A percentile compares a stretch with the other conserved stretches of the same genome.
Evolutionary conservation across 1,140 invertebrate genomes (phyloP).

Genomic region (Chironomus tepperi): DNA sequence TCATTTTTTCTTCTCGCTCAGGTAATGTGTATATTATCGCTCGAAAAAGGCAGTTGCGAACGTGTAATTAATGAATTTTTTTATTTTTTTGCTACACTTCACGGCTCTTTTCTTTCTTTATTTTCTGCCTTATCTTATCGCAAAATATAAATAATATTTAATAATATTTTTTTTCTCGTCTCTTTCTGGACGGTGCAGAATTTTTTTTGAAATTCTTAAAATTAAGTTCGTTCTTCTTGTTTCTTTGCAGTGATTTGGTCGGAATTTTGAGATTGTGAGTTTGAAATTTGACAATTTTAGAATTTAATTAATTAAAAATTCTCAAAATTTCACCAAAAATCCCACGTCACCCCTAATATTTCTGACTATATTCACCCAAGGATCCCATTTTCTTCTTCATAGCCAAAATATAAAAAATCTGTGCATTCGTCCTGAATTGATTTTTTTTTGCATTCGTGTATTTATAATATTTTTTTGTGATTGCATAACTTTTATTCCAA

Average conservation of each 20-base stretch:
- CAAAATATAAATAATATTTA: background rate
- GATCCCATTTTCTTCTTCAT: too few relatives aligned
- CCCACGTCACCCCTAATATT: too few relatives aligned
- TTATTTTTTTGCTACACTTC: background rate
- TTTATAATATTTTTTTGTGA: background rate
- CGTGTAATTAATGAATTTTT: conserved; percentile 14
- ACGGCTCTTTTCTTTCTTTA: background rate
- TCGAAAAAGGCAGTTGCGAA: background rate
- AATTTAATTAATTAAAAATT: too few relatives aligned
- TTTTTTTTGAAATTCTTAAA: background rate
- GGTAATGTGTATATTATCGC: background rate
- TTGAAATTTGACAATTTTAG: too few relatives aligned
- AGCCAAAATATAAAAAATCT: too few relatives aligned
- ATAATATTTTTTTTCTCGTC: background rate
- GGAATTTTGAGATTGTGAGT: too few relatives aligned
- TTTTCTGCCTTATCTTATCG: conserved; percentile 1
- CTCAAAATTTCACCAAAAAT: too few relatives aligned
- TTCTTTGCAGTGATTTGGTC: too few relatives aligned
- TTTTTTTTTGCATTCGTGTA: background rate
- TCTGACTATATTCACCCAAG: too few relatives aligned
- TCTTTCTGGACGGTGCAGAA: background rate
- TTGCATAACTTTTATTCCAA: background rate
- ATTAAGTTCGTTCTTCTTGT: background rate
- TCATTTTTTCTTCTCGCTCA: too few relatives aligned
- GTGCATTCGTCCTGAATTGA: background rate